Evolutionary conservation across 2,888 invertebrate species (phyloP).

Genomic region (Neoscelio sp.): DNA sequence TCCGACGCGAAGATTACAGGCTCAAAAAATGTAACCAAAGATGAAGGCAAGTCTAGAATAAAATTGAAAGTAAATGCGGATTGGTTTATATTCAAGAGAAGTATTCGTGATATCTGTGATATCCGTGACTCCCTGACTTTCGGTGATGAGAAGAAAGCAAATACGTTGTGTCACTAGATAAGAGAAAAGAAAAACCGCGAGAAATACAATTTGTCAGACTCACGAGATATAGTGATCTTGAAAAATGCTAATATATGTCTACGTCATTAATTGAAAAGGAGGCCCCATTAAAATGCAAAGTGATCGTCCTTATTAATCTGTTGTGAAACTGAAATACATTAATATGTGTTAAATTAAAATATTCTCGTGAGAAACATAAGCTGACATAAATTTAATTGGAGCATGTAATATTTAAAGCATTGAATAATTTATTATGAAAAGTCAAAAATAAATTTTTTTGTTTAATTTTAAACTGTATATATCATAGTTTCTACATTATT

Average conservation of each 20-base stretch:
- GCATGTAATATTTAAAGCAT: too few species aligned
- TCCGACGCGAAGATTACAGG: conserved; percentile 16
- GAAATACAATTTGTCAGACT: conserved; percentile 46
- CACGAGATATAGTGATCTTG: conserved; percentile 27
- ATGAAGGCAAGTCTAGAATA: conserved; percentile 37
- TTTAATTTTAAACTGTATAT: too few species aligned
- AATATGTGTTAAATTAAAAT: conserved; percentile 1
- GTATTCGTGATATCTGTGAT: conserved; percentile 41
- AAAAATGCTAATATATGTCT: conserved; percentile 24
- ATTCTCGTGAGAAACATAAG: not conserved
- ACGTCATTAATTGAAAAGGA: conserved; percentile 25
- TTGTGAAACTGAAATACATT: conserved; percentile 2
- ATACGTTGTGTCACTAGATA: not conserved
- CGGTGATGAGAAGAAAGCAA: conserved; percentile 25
- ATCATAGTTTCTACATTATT: too few species aligned
- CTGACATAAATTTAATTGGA: not conserved
- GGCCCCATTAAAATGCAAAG: conserved; percentile 32
- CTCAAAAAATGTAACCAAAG: conserved; percentile 31
- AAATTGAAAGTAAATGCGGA: conserved; percentile 41
- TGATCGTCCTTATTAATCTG: conserved; percentile 33
- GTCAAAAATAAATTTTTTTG: too few species aligned
- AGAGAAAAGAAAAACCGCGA: conserved; percentile 26
- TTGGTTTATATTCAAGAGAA: conserved; percentile 52
- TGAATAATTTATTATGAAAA: too few species aligned
- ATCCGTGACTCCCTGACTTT: conserved; percentile 18